These are phyloP conservation scores for Ameiurus melas DNA, from an alignment of 2,113 vertebrate genomes.

Conservation along the genomic window DNA sequence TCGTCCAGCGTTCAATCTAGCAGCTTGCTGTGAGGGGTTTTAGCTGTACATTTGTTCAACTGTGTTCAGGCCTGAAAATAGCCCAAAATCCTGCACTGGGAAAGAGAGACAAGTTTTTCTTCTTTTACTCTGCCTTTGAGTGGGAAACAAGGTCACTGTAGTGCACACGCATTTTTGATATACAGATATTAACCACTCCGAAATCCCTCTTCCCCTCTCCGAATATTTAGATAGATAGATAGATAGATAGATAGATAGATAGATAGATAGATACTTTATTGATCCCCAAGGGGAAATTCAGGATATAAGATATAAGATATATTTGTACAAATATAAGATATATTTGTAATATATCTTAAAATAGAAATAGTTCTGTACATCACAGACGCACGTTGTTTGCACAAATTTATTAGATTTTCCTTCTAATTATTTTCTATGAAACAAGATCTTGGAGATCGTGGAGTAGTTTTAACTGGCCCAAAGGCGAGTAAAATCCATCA, in stretches of 20 bases:
- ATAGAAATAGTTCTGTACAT: not conserved
- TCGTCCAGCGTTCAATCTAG: too few relatives aligned
- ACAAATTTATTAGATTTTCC: not conserved
- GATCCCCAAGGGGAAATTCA: too few relatives aligned
- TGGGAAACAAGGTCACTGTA: not conserved
- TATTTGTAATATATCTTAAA: not conserved
- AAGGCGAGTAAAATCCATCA: not conserved
- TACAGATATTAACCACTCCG: not conserved
- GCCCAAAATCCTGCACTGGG: too few relatives aligned
- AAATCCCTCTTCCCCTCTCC: not conserved
- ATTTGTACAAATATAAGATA: too few relatives aligned
- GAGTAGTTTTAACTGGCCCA: not conserved
- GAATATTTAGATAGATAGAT: too few relatives aligned
- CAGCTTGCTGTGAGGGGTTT: too few relatives aligned
- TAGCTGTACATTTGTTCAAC: too few relatives aligned
- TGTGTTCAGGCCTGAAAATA: too few relatives aligned
- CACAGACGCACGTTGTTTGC: not conserved
- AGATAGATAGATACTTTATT: too few relatives aligned
- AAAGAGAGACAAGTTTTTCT: not conserved
- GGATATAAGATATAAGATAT: too few relatives aligned
- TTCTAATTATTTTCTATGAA: not conserved
- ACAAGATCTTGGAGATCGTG: not conserved
- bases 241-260: too few relatives aligned
- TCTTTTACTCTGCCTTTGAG: not conserved
- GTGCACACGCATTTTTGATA: too few relatives aligned